phyloP scores from a whole-genome alignment of 2,113 vertebrate genomes.

The Pleuronectes platessa region DNA sequence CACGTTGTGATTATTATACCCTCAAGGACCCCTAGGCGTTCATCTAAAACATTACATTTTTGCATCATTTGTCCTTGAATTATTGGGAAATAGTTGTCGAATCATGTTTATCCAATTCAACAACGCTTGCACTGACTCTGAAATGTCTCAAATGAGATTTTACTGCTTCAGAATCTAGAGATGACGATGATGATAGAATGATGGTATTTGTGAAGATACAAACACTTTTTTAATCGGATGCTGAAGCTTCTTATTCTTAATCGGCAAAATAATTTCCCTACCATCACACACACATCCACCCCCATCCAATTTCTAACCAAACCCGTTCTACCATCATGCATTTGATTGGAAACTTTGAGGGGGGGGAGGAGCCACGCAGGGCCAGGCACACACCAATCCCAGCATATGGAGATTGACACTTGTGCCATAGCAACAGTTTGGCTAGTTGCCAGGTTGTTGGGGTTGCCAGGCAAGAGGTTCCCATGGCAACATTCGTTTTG shows the following conservation, averaged over 20 bases:
- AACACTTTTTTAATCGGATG: background rate
- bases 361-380: conserved; percentile 52
- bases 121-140: background rate
- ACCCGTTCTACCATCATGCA: conserved; percentile 38
- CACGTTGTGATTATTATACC: too few relatives aligned
- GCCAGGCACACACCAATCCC: conserved; percentile 70
- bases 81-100: background rate
- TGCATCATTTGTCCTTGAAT: background rate
- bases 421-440: conserved; percentile 85
- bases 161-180: background rate
- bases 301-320: background rate
- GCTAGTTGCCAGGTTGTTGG: conserved; percentile 81
- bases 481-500: conserved; percentile 83
- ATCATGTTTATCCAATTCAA: conserved; percentile 8
- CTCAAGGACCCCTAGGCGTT: too few relatives aligned
- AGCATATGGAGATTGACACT: conserved; percentile 71
- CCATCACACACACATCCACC: background rate
- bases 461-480: conserved; percentile 84
- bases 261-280: background rate
- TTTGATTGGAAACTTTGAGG: conserved; percentile 64
- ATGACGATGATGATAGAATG: background rate
- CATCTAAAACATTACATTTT: background rate
- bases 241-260: background rate
- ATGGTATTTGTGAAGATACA: conserved; percentile 1
- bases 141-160: background rate